Percentiles rank a stretch among this genome's conserved stretches.
Evolutionary conservation across 1,140 invertebrate genomes (phyloP).

Genomic region (Lepidotrigona ventralis): DNA sequence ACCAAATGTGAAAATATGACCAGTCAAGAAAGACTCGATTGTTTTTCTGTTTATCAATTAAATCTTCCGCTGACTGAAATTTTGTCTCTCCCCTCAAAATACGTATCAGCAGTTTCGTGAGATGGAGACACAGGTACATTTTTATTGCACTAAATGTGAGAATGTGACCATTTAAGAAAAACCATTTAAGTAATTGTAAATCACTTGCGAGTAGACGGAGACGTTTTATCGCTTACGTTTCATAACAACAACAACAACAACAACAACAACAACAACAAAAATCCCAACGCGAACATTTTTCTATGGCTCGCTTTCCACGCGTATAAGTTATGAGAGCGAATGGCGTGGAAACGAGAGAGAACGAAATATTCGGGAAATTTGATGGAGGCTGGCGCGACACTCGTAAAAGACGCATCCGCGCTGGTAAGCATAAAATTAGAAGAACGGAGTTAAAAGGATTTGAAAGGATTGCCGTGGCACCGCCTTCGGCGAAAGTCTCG

Average conservation of each 20-base stretch:
- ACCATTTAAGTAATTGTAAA: background rate
- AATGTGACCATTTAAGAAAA: background rate
- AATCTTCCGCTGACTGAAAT: no score
- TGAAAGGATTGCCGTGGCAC: slow-evolving; percentile 70
- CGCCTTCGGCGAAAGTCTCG: slow-evolving; percentile 49
- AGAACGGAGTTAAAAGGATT: slow-evolving; percentile 72
- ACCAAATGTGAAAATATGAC: no score
- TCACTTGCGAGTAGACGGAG: background rate
- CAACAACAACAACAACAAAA: no score
- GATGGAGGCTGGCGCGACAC: slow-evolving; percentile 58
- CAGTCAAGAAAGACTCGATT: no score
- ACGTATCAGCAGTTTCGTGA: no score
- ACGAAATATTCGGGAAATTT: slow-evolving; percentile 58
- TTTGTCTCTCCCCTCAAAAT: no score
- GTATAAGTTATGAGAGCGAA: slow-evolving; percentile 43
- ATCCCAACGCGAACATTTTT: background rate
- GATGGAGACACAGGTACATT: no score
- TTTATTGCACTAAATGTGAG: background rate
- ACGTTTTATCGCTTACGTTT: background rate
- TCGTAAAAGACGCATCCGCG: slow-evolving; percentile 65
- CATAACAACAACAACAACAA: no score
- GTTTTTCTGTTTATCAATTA: no score
- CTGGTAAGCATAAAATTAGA: slow-evolving; percentile 71
- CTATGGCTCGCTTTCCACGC: no score
- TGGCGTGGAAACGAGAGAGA: slow-evolving; percentile 13